Conservation (phyloP, 2,888 invertebrate species). For the Tortricodes alternella region DNA sequence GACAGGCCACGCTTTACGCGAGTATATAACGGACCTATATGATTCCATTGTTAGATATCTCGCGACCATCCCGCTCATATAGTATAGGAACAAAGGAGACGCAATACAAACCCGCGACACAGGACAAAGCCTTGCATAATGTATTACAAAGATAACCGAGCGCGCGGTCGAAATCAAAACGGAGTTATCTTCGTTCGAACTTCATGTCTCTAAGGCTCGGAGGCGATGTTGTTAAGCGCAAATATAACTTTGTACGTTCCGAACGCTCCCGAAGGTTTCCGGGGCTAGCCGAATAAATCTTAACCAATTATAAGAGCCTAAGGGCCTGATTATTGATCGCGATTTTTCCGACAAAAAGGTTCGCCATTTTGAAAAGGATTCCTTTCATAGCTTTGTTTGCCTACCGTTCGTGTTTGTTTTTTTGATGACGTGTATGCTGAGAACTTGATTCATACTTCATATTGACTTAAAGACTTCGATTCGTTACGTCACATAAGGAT, state of each 20-base stretch:
- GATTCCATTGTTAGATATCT: background rate
- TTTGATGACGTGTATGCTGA: background rate
- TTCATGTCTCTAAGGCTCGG: background rate
- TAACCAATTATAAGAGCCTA: slow-evolving; percentile 68
- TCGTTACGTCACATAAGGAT: too few species aligned
- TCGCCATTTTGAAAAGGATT: slow-evolving; percentile 34
- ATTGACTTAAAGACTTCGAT: too few species aligned
- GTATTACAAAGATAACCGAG: background rate
- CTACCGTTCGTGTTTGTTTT: slow-evolving; percentile 2
- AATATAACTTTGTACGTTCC: slow-evolving; percentile 36
- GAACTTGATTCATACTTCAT: too few species aligned
- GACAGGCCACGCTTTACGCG: background rate
- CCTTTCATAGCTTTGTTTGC: background rate
- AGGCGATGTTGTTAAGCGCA: background rate
- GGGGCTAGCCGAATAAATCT: slow-evolving; percentile 56
- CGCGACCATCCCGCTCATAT: background rate
- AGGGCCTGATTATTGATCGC: slow-evolving; percentile 69
- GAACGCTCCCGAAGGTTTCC: slow-evolving; percentile 35
- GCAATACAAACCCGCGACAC: background rate
- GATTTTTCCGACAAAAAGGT: slow-evolving; percentile 63
- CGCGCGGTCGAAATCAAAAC: background rate
- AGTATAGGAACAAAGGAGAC: background rate
- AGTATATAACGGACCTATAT: background rate
- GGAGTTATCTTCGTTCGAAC: background rate
- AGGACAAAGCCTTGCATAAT: background rate